phyloP scores from a whole-genome alignment of 2,888 invertebrate species.

The Phymatocera aterrima region DNA sequence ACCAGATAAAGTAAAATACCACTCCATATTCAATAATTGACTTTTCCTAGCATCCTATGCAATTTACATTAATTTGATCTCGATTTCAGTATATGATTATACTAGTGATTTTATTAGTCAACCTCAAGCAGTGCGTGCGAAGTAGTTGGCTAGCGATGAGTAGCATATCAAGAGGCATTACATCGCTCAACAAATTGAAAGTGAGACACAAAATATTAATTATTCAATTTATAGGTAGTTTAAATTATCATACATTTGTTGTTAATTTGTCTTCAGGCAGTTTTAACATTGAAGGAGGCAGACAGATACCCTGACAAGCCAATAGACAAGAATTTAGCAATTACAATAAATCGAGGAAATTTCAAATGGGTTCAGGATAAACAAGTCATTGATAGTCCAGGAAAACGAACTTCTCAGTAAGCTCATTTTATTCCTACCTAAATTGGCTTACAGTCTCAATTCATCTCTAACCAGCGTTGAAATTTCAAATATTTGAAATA shows the following conservation, averaged over 20 bases:
- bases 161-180: constrained; percentile 61
- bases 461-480: neutral
- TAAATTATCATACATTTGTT: neutral
- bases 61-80: neutral
- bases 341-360: constrained; percentile 74
- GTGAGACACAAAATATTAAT: constrained; percentile 53
- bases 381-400: constrained; percentile 46
- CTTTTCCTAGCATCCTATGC: neutral
- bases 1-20: too few relatives aligned
- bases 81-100: constrained; percentile 58
- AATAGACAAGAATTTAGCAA: constrained; percentile 72
- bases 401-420: constrained; percentile 50
- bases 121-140: constrained; percentile 60
- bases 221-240: neutral
- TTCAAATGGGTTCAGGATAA: constrained; percentile 72
- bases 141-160: constrained; percentile 63
- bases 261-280: constrained; percentile 60
- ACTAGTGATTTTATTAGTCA: constrained; percentile 58
- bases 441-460: neutral
- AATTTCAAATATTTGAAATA: neutral
- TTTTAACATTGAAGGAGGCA: constrained; percentile 74
- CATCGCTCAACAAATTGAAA: constrained; percentile 64
- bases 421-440: neutral
- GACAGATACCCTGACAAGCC: constrained; percentile 72
- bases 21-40: neutral